Percentiles rank a stretch among this genome's conserved stretches.
phyloP scores from a whole-genome alignment of 1,140 invertebrate genomes.

The Meloidogyne floridensis region DNA sequence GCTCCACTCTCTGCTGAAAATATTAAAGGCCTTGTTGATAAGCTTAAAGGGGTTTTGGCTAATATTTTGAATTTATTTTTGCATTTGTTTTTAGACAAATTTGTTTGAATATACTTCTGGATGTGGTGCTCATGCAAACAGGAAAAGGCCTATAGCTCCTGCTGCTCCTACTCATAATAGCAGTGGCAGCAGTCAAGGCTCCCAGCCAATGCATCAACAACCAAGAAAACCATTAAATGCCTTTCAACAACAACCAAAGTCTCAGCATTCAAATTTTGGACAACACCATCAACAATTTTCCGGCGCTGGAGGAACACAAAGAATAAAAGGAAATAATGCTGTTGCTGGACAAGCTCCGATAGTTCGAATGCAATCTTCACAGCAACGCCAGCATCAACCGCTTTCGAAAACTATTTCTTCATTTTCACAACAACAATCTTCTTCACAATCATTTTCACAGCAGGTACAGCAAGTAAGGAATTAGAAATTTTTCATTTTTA shows the following conservation, averaged over 20 bases:
- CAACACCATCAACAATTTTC: background rate
- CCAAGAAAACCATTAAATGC: background rate
- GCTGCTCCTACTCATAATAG: slow-evolving; percentile 25
- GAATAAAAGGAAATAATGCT: background rate
- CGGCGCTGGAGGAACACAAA: background rate
- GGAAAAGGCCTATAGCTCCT: slow-evolving; percentile 33
- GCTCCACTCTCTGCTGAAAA: slow-evolving; percentile 80
- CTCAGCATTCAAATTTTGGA: background rate
- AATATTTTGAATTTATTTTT: slow-evolving; percentile 1
- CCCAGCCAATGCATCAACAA: background rate
- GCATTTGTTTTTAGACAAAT: slow-evolving; percentile 48
- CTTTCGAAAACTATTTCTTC: slow-evolving; percentile 1
- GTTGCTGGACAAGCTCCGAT: too few species aligned
- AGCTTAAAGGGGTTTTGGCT: slow-evolving; percentile 42
- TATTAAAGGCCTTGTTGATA: slow-evolving; percentile 53
- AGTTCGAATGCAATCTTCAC: slow-evolving; percentile 2
- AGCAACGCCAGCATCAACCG: background rate
- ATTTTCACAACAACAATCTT: slow-evolving; percentile 1
- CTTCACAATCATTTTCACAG: slow-evolving; percentile 12
- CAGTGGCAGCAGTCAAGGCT: background rate
- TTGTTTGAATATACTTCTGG: slow-evolving; percentile 62
- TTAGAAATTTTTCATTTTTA: too few species aligned
- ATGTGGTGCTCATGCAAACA: slow-evolving; percentile 56
- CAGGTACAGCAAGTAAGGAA: background rate
- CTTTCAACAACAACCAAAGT: background rate